Base-by-base conservation (phyloP, 1,140 invertebrate species). In the Zaprionus ghesquierei region DNA sequence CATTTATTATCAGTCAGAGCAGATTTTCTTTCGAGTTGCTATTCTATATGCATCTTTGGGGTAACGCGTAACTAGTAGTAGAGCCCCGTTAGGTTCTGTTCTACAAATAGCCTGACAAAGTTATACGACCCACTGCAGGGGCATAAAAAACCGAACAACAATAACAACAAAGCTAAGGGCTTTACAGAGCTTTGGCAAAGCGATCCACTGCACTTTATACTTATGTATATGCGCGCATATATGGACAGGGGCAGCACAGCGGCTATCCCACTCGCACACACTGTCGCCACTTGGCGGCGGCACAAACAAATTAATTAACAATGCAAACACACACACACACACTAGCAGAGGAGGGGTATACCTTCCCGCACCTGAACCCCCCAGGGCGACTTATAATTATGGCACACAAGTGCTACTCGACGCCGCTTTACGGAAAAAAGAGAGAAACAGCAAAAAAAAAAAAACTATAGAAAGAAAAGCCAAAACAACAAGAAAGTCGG, bases 281-380 rank as follows among this genome's bases (percentile, higher is more conserved):
- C 18, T 6, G 49, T 46, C 49, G 55, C 10, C 69, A 33, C 29
- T 49, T 25, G 35, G 10, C 35, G 35, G 10, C 35, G 53, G 54
- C 69, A 65, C 61, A 71, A 71, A 71, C 81, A 86, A 86, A 87
- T 86, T 86, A 86, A 86, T 86, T 86, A 86, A 87, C 82, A 86
- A 86, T 86, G 82, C 82, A 77, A 66, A 69, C 69, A 72, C 53
- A 59, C 64, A 69, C 31, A 44, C 60, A 53, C 53, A 63, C n/a
- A 58, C 41, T 54, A n/a, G 56, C 50, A 69, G 56, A 2, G 3
- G 5, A 44, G 22, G 38, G 18, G 49, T 22, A 31, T 9, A 41
- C 20, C n/a, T 44, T 23, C 38, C 35, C 38, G 25, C 22, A 71
- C 65, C 66, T 69, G 66, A n/a, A 65, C 58, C 65, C 58, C 65